These are phyloP conservation scores for Sympetrum striolatum DNA, from an alignment of 2,888 invertebrate species.

Conservation along the genomic window DNA sequence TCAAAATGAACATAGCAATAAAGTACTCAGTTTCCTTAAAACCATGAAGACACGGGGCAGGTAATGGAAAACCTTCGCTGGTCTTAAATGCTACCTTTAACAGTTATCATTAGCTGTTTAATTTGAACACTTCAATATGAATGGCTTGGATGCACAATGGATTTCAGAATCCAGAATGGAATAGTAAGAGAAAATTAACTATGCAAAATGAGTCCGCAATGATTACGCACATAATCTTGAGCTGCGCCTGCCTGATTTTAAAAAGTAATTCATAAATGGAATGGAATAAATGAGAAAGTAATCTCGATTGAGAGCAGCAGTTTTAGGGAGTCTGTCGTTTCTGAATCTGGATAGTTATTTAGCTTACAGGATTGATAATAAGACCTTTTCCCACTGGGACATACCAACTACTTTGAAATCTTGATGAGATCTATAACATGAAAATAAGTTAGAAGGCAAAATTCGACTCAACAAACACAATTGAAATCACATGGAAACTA, in stretches of 20 bases:
- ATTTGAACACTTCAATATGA: too few species aligned
- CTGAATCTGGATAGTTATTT: not conserved
- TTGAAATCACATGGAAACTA: not conserved
- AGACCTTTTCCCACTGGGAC: too few species aligned
- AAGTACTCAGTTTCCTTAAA: not conserved
- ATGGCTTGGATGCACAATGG: too few species aligned
- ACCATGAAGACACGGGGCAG: not conserved
- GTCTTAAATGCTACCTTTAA: not conserved
- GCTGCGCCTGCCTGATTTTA: not conserved
- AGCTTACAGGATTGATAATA: not conserved
- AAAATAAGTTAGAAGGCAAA: not conserved
- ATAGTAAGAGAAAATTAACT: not conserved
- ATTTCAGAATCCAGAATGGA: too few species aligned
- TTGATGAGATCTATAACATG: conserved; percentile 20
- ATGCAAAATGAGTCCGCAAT: not conserved
- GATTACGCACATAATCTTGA: not conserved
- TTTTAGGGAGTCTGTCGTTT: too few species aligned
- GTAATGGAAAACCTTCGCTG: not conserved
- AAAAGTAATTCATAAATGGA: not conserved
- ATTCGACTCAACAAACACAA: not conserved
- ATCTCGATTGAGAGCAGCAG: not conserved
- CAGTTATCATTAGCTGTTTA: not conserved
- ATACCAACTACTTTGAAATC: too few species aligned
- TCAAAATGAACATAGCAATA: not conserved
- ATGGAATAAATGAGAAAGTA: not conserved